Conservation (phyloP, 2,888 invertebrate species). For the Catocala sponsa region DNA sequence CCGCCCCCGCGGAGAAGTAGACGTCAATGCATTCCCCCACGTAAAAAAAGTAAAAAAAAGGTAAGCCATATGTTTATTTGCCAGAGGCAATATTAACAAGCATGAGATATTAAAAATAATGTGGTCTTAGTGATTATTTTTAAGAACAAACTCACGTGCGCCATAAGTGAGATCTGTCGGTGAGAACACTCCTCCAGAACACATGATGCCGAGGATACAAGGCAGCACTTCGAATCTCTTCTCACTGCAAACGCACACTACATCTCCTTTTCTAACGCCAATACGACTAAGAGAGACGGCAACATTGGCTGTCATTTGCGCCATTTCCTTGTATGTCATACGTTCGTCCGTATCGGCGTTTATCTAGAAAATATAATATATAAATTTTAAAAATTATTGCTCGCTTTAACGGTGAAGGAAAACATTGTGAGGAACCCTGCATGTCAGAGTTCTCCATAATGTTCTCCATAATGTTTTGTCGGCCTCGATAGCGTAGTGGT, state of each 20-base stretch:
- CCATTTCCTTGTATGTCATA: conserved; percentile 55
- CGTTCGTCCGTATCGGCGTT: conserved; percentile 50
- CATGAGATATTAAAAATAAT: too few species aligned
- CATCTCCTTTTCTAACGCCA: conserved; percentile 62
- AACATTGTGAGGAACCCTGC: too few species aligned
- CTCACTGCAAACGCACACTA: conserved; percentile 55
- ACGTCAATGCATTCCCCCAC: too few species aligned
- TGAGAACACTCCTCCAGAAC: conserved; percentile 50
- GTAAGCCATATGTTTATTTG: too few species aligned
- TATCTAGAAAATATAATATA: conserved; percentile 37
- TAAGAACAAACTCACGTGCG: conserved; percentile 31
- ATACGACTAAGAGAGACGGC: conserved; percentile 61
- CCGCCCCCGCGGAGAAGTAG: too few species aligned
- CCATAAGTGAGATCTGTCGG: conserved; percentile 45
- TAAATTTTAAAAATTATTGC: not conserved
- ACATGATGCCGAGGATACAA: conserved; percentile 47
- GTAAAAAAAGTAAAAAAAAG: too few species aligned
- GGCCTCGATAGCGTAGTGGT: too few species aligned
- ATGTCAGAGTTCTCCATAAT: too few species aligned
- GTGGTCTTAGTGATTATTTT: too few species aligned
- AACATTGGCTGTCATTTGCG: conserved; percentile 57
- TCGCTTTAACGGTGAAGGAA: too few species aligned
- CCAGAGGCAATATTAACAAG: too few species aligned
- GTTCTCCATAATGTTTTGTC: too few species aligned
- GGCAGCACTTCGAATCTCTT: conserved; percentile 49